Evolutionary conservation across 2,797 vertebrate species (phyloP).

Genomic region (Rhinichthys osculus): DNA sequence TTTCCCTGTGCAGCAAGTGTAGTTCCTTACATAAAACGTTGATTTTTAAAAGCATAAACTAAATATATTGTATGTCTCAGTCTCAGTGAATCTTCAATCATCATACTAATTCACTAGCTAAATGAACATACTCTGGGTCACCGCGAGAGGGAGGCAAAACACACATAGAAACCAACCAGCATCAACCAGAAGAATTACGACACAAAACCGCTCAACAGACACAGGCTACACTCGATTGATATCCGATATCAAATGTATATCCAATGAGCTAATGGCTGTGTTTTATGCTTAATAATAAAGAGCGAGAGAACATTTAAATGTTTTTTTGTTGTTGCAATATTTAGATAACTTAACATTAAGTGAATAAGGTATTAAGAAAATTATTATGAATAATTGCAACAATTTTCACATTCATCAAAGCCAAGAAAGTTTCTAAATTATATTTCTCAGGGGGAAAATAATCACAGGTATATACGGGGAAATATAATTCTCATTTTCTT

Average conservation of each 20-base stretch:
- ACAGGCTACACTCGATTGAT: too few relatives aligned
- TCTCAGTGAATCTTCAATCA: not conserved
- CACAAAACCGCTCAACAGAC: not conserved
- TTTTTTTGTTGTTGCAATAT: not conserved
- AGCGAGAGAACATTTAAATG: not conserved
- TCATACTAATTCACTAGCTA: not conserved
- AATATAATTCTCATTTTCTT: not conserved
- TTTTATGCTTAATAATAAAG: too few relatives aligned
- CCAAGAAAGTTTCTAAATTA: not conserved
- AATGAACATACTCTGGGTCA: not conserved
- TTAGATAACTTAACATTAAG: not conserved
- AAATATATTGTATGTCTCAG: not conserved
- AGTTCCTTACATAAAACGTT: not conserved
- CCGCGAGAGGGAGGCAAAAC: conserved; percentile 12
- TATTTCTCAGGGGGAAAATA: too few relatives aligned
- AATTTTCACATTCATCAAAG: not conserved
- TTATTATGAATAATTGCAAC: not conserved
- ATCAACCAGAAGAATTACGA: too few relatives aligned
- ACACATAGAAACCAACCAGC: not conserved
- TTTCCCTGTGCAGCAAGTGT: not conserved
- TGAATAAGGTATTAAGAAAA: too few relatives aligned
- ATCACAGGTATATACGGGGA: not conserved
- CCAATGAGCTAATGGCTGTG: not conserved
- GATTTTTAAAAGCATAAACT: not conserved
- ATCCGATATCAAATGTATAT: too few relatives aligned